Evolutionary conservation across 2,113 vertebrate species (phyloP).

Genomic region (Oreochromis spilurus): DNA sequence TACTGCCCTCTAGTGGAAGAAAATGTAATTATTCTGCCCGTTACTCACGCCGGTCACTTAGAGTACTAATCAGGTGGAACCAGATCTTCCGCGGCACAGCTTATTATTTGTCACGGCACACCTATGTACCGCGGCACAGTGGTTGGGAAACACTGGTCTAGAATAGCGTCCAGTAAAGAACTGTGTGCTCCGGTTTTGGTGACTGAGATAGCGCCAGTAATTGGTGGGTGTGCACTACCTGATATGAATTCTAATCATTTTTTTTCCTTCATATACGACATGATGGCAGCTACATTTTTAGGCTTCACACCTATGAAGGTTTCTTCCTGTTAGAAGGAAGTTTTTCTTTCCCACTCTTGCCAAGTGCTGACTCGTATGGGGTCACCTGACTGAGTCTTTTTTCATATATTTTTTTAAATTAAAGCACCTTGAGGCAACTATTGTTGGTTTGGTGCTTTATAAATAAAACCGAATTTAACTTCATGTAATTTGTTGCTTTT

Average conservation of each 20-base stretch:
- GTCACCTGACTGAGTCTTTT: not conserved
- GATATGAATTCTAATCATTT: not conserved
- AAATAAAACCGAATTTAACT: not conserved
- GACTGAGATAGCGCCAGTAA: not conserved
- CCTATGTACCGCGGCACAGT: not conserved
- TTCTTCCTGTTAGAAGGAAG: not conserved
- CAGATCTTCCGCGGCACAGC: not conserved
- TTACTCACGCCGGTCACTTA: fast-evolving
- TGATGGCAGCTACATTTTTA: not conserved
- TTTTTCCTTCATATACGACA: not conserved
- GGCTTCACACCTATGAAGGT: not conserved
- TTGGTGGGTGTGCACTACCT: not conserved
- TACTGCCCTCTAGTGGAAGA: not conserved
- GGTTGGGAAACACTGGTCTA: not conserved
- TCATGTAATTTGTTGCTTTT: not conserved
- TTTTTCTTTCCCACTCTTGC: not conserved
- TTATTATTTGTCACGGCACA: not conserved
- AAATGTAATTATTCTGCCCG: not conserved
- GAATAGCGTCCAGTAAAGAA: not conserved
- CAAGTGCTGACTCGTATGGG: not conserved
- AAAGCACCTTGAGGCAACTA: not conserved
- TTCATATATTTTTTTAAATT: not conserved
- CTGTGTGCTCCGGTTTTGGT: not conserved
- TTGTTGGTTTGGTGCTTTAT: not conserved
- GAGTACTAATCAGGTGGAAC: not conserved